Base-by-base conservation (phyloP, 2,113 vertebrate genomes). In the Arvicanthis niloticus region DNA sequence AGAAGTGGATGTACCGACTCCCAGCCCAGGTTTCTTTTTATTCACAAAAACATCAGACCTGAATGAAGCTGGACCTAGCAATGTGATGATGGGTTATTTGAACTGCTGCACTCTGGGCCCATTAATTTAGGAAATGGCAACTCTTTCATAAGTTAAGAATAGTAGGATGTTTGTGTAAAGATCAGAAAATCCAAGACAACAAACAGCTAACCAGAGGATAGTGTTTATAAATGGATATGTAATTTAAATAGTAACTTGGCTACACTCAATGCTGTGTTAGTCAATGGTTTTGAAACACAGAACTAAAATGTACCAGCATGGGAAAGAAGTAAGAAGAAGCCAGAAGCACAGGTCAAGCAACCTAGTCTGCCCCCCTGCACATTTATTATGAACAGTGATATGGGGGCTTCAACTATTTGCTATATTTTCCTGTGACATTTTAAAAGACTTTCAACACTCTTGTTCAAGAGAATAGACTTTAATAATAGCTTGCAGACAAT, bases 271-370 rank as follows among this genome's bases (percentile, higher is more conserved):
- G 58, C 45, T 91, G 6, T 21, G 7, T 37, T 82, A 42, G 40
- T 94, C 62, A 26, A 91, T 24, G 24, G 37, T 93, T 88, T 73
- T 82, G 68, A 88, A 96, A 68, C 31, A 60, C 13, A 51, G 48
- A 60, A 26, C 16, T 91, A 88, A 86, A 88, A 82, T 78, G 45
- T 8, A 17, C 21, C n/a, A 68, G 0, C 51, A 67, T 91, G 24
- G 45, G 68, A 88, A 56, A 51, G 53, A 89, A n/a, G n/a, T 26
- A 31, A 60, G 78, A 58, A 85, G 29, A 88, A 85, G 40, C n/a
- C 34, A 60, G 87, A 65, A 48, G 58, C 11, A 89, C 3, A 78
- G 58, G 48, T 17, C 65, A 40, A 67, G 11, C 26, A 45, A 13
- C 26, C 16, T 3, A 0, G 9, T 58, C 72, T 48, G 37, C 29